These are phyloP conservation scores for Capromys pilorides DNA, from an alignment of 2,797 vertebrate species.

Conservation along the genomic window DNA sequence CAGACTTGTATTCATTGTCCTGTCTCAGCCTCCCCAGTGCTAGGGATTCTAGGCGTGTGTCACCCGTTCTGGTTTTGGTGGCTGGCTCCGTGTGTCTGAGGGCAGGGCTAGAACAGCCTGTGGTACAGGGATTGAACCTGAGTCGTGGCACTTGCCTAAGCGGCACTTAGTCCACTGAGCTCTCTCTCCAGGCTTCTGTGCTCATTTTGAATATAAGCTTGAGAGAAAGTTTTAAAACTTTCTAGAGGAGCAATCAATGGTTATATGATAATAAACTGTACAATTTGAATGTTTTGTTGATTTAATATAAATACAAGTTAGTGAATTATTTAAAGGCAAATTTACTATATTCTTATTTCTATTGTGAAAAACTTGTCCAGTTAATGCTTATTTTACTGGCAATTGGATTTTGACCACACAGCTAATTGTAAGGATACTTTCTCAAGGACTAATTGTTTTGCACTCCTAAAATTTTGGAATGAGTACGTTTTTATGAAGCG, in stretches of 20 bases:
- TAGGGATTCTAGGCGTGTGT: too few relatives aligned
- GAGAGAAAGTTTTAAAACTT: not conserved
- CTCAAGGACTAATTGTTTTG: not conserved
- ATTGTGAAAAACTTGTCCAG: not conserved
- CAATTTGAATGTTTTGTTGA: not conserved
- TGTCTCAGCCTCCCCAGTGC: too few relatives aligned
- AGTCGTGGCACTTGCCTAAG: too few relatives aligned
- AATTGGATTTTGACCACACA: not conserved
- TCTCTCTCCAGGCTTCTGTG: not conserved
- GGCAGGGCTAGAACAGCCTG: too few relatives aligned
- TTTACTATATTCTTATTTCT: not conserved
- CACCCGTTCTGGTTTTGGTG: too few relatives aligned
- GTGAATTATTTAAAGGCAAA: conserved; percentile 32
- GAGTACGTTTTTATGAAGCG: not conserved
- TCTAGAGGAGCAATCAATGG: not conserved
- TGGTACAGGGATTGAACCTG: too few relatives aligned
- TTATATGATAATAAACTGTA: not conserved
- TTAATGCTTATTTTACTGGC: not conserved
- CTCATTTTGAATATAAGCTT: not conserved
- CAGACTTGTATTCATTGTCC: too few relatives aligned
- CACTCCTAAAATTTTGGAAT: not conserved
- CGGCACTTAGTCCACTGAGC: too few relatives aligned
- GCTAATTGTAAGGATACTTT: not conserved
- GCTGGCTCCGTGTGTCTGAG: too few relatives aligned
- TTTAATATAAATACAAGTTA: not conserved